phyloP scores from a whole-genome alignment of 2,888 invertebrate species.

The Thecophora atra region DNA sequence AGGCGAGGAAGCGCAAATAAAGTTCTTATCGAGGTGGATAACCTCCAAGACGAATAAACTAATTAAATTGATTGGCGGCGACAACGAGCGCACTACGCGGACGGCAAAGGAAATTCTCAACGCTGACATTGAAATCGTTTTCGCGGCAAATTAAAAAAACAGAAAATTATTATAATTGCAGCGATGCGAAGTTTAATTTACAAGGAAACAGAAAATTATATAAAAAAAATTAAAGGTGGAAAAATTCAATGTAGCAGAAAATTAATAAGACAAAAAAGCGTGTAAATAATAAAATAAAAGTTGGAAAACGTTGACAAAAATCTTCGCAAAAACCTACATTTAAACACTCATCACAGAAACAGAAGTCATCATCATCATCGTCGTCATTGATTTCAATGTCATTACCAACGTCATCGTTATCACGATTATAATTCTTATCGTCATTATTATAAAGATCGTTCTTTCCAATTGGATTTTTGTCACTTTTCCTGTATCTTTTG shows the following conservation, averaged over 20 bases:
- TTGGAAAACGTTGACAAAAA: constrained; percentile 3
- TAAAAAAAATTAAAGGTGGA: constrained; percentile 36
- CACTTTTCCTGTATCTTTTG: too few relatives aligned
- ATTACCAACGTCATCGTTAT: constrained; percentile 41
- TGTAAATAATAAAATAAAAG: not conserved
- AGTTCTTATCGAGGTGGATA: not conserved
- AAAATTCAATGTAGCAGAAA: constrained; percentile 15
- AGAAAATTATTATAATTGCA: constrained; percentile 25
- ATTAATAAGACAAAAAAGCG: constrained; percentile 9
- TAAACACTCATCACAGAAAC: constrained; percentile 80
- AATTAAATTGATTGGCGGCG: constrained; percentile 21
- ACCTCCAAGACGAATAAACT: constrained; percentile 8
- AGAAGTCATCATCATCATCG: constrained; percentile 72
- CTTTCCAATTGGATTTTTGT: not conserved
- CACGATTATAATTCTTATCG: not conserved
- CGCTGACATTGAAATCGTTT: constrained; percentile 23
- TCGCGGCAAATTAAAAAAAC: not conserved
- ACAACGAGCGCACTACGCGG: not conserved
- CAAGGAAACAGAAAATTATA: constrained; percentile 32
- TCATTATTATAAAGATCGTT: not conserved
- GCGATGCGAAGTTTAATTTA: not conserved
- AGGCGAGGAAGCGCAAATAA: constrained; percentile 1
- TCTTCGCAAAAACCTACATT: constrained; percentile 62
- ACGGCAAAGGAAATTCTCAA: not conserved
- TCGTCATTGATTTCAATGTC: constrained; percentile 46